phyloP scores from a whole-genome alignment of 2,888 invertebrate species.

The Dynastes tityus region DNA sequence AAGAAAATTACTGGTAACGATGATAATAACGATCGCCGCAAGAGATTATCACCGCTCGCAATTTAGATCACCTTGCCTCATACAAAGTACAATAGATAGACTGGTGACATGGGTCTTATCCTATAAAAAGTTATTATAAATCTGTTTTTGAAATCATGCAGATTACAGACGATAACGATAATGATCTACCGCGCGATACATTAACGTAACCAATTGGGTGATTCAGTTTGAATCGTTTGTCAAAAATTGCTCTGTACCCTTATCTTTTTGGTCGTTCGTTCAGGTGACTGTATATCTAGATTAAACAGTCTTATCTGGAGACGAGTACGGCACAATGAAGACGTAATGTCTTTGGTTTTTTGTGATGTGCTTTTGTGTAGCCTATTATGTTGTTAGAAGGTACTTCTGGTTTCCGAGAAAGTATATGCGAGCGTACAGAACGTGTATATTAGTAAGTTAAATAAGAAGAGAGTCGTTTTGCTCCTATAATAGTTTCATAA shows the following conservation, averaged over 20 bases:
- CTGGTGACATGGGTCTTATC: constrained; percentile 9
- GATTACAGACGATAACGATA: constrained; percentile 3
- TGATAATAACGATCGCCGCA: constrained; percentile 24
- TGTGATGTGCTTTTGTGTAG: constrained; percentile 65
- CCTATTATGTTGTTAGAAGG: constrained; percentile 67
- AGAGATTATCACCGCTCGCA: background rate
- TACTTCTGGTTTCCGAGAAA: constrained; percentile 65
- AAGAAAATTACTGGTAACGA: constrained; percentile 37
- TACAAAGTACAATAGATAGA: constrained; percentile 1
- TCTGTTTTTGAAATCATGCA: constrained; percentile 6
- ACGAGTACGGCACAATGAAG: constrained; percentile 44
- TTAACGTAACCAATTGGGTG: no score
- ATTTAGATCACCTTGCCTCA: constrained; percentile 3
- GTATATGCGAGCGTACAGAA: constrained; percentile 61
- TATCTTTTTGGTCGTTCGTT: constrained; percentile 27
- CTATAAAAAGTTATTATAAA: background rate
- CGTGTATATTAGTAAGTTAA: constrained; percentile 61
- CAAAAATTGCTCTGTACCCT: constrained; percentile 14
- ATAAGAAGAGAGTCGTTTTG: background rate
- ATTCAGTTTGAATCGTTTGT: constrained; percentile 5
- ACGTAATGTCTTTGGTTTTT: constrained; percentile 47
- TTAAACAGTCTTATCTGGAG: constrained; percentile 40
- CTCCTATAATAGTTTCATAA: background rate
- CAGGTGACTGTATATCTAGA: constrained; percentile 42
- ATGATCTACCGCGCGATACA: constrained; percentile 27